Conservation (phyloP, 2,797 vertebrate genomes). For the Hydrophis major region DNA sequence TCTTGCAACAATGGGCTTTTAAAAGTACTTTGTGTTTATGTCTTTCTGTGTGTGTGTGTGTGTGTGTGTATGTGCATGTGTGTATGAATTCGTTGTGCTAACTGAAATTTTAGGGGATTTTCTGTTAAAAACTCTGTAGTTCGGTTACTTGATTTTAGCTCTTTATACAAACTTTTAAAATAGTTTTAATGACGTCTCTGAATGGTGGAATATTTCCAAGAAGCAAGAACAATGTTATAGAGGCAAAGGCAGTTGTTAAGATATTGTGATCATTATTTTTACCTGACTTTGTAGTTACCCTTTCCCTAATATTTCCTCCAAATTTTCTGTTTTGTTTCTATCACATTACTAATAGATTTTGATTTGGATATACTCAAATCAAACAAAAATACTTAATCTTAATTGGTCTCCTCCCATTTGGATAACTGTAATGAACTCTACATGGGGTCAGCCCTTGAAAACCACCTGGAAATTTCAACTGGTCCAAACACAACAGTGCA, state of each 20-base stretch:
- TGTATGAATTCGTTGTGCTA: background rate
- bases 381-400: background rate
- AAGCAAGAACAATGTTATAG: slow-evolving; percentile 48
- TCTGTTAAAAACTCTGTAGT: slow-evolving; percentile 47
- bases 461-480: background rate
- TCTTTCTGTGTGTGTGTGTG: background rate
- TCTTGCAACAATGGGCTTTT: slow-evolving; percentile 55
- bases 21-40: slow-evolving; percentile 36
- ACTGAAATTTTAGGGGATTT: slow-evolving; percentile 57
- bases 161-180: slow-evolving; percentile 50
- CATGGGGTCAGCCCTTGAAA: background rate
- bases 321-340: background rate
- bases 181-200: slow-evolving; percentile 23
- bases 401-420: background rate
- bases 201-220: slow-evolving; percentile 57
- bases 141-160: slow-evolving; percentile 60
- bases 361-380: background rate
- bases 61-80: background rate
- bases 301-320: background rate
- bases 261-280: slow-evolving; percentile 38
- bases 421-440: background rate
- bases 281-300: slow-evolving; percentile 7
- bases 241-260: slow-evolving; percentile 21
- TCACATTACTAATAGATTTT: background rate
- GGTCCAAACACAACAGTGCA: background rate